phyloP scores from a whole-genome alignment of 2,797 vertebrate species.

The Sylvia borin region DNA sequence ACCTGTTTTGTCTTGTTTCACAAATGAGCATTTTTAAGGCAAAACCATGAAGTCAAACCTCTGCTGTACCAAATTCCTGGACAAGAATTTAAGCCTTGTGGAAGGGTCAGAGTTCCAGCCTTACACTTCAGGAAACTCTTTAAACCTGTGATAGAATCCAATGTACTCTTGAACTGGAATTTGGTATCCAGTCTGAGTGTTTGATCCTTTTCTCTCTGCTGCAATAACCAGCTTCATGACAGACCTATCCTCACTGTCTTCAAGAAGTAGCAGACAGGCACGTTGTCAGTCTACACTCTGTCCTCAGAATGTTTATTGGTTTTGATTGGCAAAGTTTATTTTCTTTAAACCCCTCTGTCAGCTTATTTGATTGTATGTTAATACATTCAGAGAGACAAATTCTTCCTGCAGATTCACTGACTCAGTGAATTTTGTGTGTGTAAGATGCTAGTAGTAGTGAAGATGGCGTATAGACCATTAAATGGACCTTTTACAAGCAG shows the following conservation, averaged over 20 bases:
- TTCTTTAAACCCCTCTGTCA: neutral
- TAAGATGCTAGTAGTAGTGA: neutral
- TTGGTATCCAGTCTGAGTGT: neutral
- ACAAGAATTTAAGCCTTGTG: neutral
- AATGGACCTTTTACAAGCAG: neutral
- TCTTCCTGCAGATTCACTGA: neutral
- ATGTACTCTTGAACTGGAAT: neutral
- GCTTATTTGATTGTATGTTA: neutral
- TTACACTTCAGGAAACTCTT: neutral
- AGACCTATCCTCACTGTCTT: neutral
- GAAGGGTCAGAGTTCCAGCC: neutral
- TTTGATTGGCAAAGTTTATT: neutral
- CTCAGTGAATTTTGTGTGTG: neutral
- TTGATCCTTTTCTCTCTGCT: neutral
- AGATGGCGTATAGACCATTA: neutral
- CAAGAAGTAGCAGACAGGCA: neutral
- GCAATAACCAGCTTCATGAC: neutral
- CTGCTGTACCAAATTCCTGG: neutral
- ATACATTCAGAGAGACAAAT: neutral
- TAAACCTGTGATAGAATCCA: neutral
- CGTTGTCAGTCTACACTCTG: accelerated
- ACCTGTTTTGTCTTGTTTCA: neutral
- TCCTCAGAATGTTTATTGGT: neutral
- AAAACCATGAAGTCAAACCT: neutral
- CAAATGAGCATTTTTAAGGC: neutral